These are phyloP conservation scores for Hypselothyrea guttata DNA, from an alignment of 2,888 invertebrate genomes.

Conservation along the genomic window DNA sequence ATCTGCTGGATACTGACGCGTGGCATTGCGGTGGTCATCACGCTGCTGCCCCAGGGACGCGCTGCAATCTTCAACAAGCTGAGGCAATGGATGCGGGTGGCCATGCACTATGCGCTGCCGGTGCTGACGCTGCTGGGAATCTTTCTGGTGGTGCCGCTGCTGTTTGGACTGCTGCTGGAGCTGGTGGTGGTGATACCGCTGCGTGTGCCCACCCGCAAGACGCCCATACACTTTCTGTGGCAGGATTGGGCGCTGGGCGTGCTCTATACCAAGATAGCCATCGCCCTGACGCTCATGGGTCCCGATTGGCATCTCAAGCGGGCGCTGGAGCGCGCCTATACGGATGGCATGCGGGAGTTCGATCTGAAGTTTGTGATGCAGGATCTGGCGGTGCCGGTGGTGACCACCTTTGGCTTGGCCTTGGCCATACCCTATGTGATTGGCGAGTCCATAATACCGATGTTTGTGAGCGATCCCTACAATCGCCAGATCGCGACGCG, in stretches of 20 bases:
- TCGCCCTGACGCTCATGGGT: conserved; percentile 98
- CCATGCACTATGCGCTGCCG: conserved; percentile 89
- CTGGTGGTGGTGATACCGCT: conserved; percentile 95
- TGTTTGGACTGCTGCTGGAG: conserved; percentile 96
- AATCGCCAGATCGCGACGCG: conserved; percentile 90
- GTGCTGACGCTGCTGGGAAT: conserved; percentile 87
- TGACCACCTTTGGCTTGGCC: conserved; percentile 93
- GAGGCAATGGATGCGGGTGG: conserved; percentile 88
- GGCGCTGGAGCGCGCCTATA: conserved; percentile 95
- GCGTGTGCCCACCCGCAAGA: conserved; percentile 94
- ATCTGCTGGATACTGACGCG: conserved; percentile 96
- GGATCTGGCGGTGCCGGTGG: conserved; percentile 94
- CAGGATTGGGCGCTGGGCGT: conserved; percentile 99
- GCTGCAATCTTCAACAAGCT: conserved; percentile 88
- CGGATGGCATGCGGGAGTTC: conserved; percentile 96
- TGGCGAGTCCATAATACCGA: conserved; percentile 89
- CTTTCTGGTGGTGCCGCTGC: conserved; percentile 93
- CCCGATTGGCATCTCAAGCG: conserved; percentile 97
- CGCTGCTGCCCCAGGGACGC: conserved; percentile 95
- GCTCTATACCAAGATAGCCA: conserved; percentile 97
- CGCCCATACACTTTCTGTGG: conserved; percentile 94
- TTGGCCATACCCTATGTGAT: conserved; percentile 96
- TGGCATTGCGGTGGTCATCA: conserved; percentile 90
- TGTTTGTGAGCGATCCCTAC: conserved; percentile 86
- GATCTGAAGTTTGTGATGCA: conserved; percentile 92